Base-by-base conservation (phyloP, 1,140 invertebrate species). In the Papilio glaucus region DNA sequence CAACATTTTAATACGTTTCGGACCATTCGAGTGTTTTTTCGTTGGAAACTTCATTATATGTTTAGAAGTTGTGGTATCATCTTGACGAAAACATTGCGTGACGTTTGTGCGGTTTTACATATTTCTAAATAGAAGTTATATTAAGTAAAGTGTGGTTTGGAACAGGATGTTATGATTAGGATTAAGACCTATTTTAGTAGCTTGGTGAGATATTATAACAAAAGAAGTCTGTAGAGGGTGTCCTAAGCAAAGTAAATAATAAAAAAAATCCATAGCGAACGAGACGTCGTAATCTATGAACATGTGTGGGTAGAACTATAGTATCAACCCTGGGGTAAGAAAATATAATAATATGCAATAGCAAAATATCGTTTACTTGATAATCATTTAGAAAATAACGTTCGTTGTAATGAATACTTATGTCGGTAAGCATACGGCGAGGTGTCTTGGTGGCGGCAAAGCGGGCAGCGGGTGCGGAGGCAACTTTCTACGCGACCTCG, bases 401-500 rank as follows among this genome's bases (percentile, higher is more conserved):
- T 60, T 61, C 45, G 38, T 21, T 45, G 60, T 77, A 74, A 72
- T 77, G 73, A 75, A 75, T 57, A 65, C 26, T 9, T 65, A 29
- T 45, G 33, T 39, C 45, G 62, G 61, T 62, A 62, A 76, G 62
- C 49, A 71, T 70, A 74, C 42, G 38, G 18, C 80, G 77, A 78
- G 72, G 76, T 77, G 72, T 37, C n/a, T n/a, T n/a, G n/a, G n/a
- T 72, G 75, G 74, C 77, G 71, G 75, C 72, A 33, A 33, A 33
- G 29, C 29, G 6, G 45, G 71, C 77, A 78, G 77, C 82, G 80
- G 72, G 79, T 74, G 80, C 77, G 79, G 67, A 82, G 84, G 82
- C 81, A 88, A 93, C 91, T 93, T 93, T 93, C 89, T 93, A 91
- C 80, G 85, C 82, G 91, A 93, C 91, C 91, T 93, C 90, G 85